Base-by-base conservation (phyloP, 2,797 vertebrate genomes). In the Margarornis squamiger region DNA sequence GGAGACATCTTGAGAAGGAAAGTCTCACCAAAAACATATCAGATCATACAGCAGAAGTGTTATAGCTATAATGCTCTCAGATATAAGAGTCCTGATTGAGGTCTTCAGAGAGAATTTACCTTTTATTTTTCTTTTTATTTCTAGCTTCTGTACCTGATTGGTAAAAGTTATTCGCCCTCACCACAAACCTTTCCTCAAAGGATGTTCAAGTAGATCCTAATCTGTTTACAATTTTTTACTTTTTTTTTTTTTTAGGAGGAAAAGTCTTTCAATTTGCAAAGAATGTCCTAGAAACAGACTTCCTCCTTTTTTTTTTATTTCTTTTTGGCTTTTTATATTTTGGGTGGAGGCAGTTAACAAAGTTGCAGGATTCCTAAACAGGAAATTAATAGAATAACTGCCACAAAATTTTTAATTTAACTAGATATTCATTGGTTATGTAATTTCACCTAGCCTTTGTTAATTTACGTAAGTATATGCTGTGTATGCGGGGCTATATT, bases 51-150 rank as follows among this genome's bases (percentile, higher is more conserved):
- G 3, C 1, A 66, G 34, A 71, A 85, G n/a, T 58, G 21, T 7
- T 78, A 18, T n/a, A 34, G 32, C 39, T 59, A 11, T 80, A 57
- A 24, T 80, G 57, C 29, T 80, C 65, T 61, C 63, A 83, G 68
- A 61, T 61, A 2, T 46, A 46, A 74, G 36, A 88, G 49, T 38
- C 10, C 38, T 46, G 13, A 57, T 52, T 32, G 46, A 68, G 10
- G 12, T 43, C 9, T 77, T 80, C 29, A 49, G 48, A 61, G 52
- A 36, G 6, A 71, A 90, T 75, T 66, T 68, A 27, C 8, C 49
- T 46, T 46, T 52, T 1, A 24, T 38, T 4, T 6, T 4, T 9
- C 19, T 19, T 9, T 4, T 8, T 10, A 3, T 11, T 9, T 3
- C 14, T 14, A 43, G 15, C 32, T 78, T 75, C 39, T 92, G 7